Base-by-base conservation (phyloP, 2,888 invertebrate species). In the Ophion ellenae region DNA sequence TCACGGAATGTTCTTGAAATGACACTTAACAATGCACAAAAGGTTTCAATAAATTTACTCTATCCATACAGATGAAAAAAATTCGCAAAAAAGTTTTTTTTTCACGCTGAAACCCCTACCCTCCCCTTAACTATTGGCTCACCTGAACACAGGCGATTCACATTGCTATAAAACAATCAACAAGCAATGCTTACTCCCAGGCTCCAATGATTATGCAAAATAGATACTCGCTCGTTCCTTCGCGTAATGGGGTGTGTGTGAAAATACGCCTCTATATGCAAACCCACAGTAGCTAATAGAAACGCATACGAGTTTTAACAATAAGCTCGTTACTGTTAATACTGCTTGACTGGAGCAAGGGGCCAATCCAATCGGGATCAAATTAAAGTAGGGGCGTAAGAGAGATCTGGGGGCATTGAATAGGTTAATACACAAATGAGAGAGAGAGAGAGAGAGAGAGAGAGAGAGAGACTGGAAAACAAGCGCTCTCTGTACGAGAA, bases 301-400 rank as follows among this genome's bases (percentile, higher is more conserved):
- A 91, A 91, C 88, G 86, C 90, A 89, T 88, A 90, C 88, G 87
- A 91, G 87, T 92, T 93, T 92, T 91, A 91, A 92, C 92, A 92
- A 92, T 92, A 92, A 91, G 90, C 89, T 90, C 89, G 90, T 92
- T 93, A 92, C 91, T 89, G 91, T 91, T 91, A 92, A 92, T 91
- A 89, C 87, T 86, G 84, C 87, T 89, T 90, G 90, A 90, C 89
- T 90, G 89, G 81, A 86, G 83, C 83, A 83, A 75, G 86, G 86
- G 89, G 86, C 87, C 90, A 91, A 92, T 93, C 91, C 85, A 87
- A 85, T 53, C 85, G 84, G 83, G 83, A 84, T 84, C 89, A 88
- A 91, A 91, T 91, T 90, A 91, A 90, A 89, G 88, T 88, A 84
- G 17, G 28, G 14, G 9, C n/a, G 47, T 47, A 73, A 64, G 79